Percentiles rank a stretch among this genome's conserved stretches.
Evolutionary conservation across 2,797 vertebrate species (phyloP).

Genomic region (Acrossocheilus wenchowensis): DNA sequence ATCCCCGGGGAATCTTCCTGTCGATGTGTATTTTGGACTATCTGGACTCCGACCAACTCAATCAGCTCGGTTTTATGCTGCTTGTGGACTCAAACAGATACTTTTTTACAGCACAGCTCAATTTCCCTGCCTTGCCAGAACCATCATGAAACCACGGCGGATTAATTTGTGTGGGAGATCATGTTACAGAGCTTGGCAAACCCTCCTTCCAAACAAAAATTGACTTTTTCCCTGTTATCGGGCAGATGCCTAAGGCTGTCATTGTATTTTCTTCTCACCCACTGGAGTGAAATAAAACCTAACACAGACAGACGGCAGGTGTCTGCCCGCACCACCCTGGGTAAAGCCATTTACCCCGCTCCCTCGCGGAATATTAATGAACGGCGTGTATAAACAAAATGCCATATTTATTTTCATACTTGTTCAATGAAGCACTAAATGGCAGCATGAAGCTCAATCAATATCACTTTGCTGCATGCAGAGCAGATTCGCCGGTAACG

Average conservation of each 20-base stretch:
- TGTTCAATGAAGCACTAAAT: slow-evolving; percentile 73
- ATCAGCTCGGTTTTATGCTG: slow-evolving; percentile 58
- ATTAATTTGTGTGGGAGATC: slow-evolving; percentile 72
- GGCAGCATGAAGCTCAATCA: slow-evolving; percentile 70
- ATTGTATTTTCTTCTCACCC: slow-evolving; percentile 39
- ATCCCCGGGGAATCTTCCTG: background rate
- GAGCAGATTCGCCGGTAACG: slow-evolving; percentile 30
- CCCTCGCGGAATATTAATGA: slow-evolving; percentile 75
- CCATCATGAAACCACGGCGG: slow-evolving; percentile 54
- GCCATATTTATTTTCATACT: slow-evolving; percentile 78
- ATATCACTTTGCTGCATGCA: slow-evolving; percentile 75
- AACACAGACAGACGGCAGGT: slow-evolving; percentile 67
- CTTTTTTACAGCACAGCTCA: slow-evolving; percentile 64
- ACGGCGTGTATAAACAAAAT: slow-evolving; percentile 69
- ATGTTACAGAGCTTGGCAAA: slow-evolving; percentile 67
- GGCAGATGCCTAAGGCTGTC: slow-evolving; percentile 48
- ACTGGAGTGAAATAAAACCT: slow-evolving; percentile 52
- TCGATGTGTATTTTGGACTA: slow-evolving; percentile 25
- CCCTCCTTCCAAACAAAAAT: slow-evolving; percentile 68
- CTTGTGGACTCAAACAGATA: slow-evolving; percentile 54
- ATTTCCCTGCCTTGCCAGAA: slow-evolving; percentile 63
- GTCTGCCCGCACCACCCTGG: slow-evolving; percentile 67
- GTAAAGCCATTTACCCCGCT: slow-evolving; percentile 63
- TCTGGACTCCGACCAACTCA: slow-evolving; percentile 60
- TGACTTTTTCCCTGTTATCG: slow-evolving; percentile 26